A percentile compares a stretch with the other conserved stretches of the same genome.
phyloP scores from a whole-genome alignment of 2,888 invertebrate species.

The Brassicogethes aeneus region DNA sequence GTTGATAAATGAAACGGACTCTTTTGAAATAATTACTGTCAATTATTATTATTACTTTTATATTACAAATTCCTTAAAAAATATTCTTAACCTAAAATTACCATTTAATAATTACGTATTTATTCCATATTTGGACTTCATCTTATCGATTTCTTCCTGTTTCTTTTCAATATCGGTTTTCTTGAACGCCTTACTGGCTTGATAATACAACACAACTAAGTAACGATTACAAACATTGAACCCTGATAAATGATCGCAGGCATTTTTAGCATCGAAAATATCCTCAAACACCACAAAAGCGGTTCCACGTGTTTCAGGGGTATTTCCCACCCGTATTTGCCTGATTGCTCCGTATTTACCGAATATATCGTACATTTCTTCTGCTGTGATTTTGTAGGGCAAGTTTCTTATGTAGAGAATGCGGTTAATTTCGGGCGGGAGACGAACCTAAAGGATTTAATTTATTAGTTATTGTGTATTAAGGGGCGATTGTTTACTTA shows the following conservation, averaged over 20 bases:
- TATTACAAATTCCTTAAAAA: too few species aligned
- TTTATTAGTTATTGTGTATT: conserved; percentile 7
- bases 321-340: conserved; percentile 96
- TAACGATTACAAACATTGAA: conserved; percentile 99
- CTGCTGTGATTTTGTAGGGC: conserved; percentile 98
- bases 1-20: too few species aligned
- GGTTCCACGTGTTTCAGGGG: conserved; percentile 95
- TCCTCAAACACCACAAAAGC: conserved; percentile 99
- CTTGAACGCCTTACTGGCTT: conserved; percentile 93
- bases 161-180: conserved; percentile 92
- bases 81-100: not conserved
- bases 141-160: conserved; percentile 88
- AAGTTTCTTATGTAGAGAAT: conserved; percentile 94
- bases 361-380: conserved; percentile 99
- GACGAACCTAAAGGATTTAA: conserved; percentile 64
- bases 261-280: conserved; percentile 99
- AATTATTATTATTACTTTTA: too few species aligned
- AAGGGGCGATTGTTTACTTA: conserved; percentile 41
- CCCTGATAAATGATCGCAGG: conserved; percentile 97
- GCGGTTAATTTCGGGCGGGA: conserved; percentile 98
- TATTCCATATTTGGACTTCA: conserved; percentile 91
- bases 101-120: conserved; percentile 26
- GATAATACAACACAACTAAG: conserved; percentile 97
- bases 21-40: too few species aligned
- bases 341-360: conserved; percentile 99